Evolutionary conservation across 2,888 invertebrate genomes (phyloP).

Genomic region (Parelbella ahira): DNA sequence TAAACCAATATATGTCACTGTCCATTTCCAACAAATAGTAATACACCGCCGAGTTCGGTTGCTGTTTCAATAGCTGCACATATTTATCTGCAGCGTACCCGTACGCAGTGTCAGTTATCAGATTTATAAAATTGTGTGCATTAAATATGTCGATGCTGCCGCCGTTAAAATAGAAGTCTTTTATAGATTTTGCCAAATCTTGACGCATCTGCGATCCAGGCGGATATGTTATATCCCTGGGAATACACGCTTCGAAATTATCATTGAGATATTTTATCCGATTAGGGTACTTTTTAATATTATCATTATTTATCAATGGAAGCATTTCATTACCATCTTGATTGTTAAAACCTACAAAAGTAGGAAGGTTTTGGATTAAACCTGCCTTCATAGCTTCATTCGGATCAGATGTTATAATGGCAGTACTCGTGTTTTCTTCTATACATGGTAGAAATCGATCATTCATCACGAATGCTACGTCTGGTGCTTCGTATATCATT

Average conservation of each 20-base stretch:
- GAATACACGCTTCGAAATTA: not conserved
- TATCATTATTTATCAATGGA: not conserved
- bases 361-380: not conserved
- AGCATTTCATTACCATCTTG: not conserved
- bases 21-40: not conserved
- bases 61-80: not conserved
- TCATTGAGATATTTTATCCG: not conserved
- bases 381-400: not conserved
- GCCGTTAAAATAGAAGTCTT: not conserved
- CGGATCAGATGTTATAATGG: not conserved
- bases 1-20: slow-evolving; percentile 4
- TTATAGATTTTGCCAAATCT: not conserved
- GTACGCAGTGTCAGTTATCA: not conserved
- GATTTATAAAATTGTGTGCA: not conserved
- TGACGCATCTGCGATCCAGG: not conserved
- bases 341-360: not conserved
- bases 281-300: not conserved
- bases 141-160: not conserved
- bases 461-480: slow-evolving; percentile 1
- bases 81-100: not conserved
- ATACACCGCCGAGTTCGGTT: not conserved
- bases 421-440: not conserved
- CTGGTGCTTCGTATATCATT: not conserved
- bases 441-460: not conserved
- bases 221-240: not conserved